Evolutionary conservation across 2,888 invertebrate genomes (phyloP).

Genomic region (Criorhina ranunculi): DNA sequence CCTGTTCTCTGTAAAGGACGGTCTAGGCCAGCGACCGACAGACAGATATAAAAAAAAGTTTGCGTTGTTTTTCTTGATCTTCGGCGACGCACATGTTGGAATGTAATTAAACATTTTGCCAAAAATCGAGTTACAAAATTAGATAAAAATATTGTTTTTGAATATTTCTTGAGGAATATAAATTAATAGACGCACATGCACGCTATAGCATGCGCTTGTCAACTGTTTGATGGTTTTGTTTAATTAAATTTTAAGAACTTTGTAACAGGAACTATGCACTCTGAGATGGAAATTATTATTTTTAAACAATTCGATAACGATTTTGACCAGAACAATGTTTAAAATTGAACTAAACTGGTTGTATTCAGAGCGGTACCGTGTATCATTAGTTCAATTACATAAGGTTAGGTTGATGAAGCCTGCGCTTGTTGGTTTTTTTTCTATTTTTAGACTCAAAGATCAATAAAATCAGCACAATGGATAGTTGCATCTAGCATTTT

Average conservation of each 20-base stretch:
- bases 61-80: constrained; percentile 8
- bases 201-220: not conserved
- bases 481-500: not conserved
- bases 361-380: not conserved
- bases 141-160: constrained; percentile 20
- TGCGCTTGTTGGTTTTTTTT: constrained; percentile 6
- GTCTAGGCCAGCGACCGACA: constrained; percentile 34
- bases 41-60: too few species aligned
- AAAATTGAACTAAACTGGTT: not conserved
- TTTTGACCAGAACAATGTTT: not conserved
- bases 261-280: constrained; percentile 1
- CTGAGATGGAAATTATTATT: not conserved
- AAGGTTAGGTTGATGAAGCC: not conserved
- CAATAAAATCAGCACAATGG: not conserved
- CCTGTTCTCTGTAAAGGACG: constrained; percentile 45
- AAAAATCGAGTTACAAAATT: constrained; percentile 53
- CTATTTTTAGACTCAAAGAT: constrained; percentile 6
- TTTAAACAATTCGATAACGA: not conserved
- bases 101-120: constrained; percentile 64
- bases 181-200: constrained; percentile 11
- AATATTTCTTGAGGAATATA: not conserved
- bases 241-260: constrained; percentile 18
- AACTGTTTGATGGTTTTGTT: constrained; percentile 20
- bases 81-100: constrained; percentile 64
- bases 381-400: not conserved